Base-by-base conservation (phyloP, 2,888 invertebrate genomes). In the Amphiduros pacificus region DNA sequence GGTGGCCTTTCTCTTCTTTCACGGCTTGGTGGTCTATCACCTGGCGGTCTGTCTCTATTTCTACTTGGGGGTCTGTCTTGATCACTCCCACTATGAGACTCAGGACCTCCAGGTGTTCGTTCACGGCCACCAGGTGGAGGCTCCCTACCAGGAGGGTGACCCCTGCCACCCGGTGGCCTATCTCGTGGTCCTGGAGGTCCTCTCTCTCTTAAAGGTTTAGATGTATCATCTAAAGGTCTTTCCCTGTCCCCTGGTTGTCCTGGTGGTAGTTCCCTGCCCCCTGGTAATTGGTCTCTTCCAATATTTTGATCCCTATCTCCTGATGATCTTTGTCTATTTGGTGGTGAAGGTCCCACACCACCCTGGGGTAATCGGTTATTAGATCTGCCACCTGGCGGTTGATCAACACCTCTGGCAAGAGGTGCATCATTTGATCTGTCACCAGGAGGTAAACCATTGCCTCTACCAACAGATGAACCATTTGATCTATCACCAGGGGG, bases 41-140 rank as follows among this genome's bases (percentile, higher is more conserved):
- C 28, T 24, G 36, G 24, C 11, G 32, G 20, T 20, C 36, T 36
- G 20, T 54, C 54, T 24, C 54, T 54, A 2, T 31, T 32, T 36
- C 54, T 54, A 20, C 54, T 54, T 14, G 54, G 54, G 54, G 31
- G 32, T 17, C 54, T 31, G 11, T 31, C 36, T 17, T 28, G 31
- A 9, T 41, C 55, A 26, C 41, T 41, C 9, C 40, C 28, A 2
- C 55, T 22, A 24, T 41, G 26, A 1, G 2, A 27, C n/a, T 55
- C 55, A 6, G 26, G 36, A 2, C 40, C 36, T 2, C 26, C 24
- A 2, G n/a, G 26, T 26, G 26, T 27, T 36, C 36, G 9, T 17
- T 20, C 24, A 17, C 32, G 54, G n/a, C 29, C 24, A 22, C 36
- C 54, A 5, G 49, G 27, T 22, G 36, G 11, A n/a, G 24, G 40